These are phyloP conservation scores for Apamea sordens DNA, from an alignment of 2,888 invertebrate species.

Conservation along the genomic window DNA sequence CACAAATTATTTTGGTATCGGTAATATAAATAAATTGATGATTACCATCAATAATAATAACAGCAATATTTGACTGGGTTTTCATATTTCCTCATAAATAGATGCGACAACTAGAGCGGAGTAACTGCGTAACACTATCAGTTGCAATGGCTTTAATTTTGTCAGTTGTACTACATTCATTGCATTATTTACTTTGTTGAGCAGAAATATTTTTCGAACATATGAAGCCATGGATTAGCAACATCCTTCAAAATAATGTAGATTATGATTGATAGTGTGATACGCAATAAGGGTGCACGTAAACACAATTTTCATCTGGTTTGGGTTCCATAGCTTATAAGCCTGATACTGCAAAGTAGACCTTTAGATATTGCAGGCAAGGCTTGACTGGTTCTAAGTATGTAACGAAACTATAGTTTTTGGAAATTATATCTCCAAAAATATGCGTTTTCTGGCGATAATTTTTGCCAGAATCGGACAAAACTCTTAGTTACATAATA, in stretches of 20 bases:
- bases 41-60: neutral
- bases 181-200: neutral
- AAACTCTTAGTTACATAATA: conserved; percentile 26
- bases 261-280: neutral
- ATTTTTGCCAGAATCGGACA: conserved; percentile 7
- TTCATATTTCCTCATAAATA: neutral
- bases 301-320: neutral
- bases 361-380: neutral
- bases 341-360: neutral
- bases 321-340: neutral
- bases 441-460: neutral
- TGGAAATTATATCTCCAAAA: neutral
- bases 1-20: neutral
- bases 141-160: neutral
- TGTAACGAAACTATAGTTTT: neutral
- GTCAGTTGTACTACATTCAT: neutral
- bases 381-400: neutral
- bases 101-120: neutral
- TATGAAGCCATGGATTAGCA: too few relatives aligned
- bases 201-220: neutral
- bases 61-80: conserved; percentile 2
- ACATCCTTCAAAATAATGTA: too few relatives aligned
- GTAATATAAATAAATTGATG: conserved; percentile 1
- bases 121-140: neutral
- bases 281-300: neutral